Conservation (phyloP, 2,797 vertebrate species). For the Mastacembelus armatus region DNA sequence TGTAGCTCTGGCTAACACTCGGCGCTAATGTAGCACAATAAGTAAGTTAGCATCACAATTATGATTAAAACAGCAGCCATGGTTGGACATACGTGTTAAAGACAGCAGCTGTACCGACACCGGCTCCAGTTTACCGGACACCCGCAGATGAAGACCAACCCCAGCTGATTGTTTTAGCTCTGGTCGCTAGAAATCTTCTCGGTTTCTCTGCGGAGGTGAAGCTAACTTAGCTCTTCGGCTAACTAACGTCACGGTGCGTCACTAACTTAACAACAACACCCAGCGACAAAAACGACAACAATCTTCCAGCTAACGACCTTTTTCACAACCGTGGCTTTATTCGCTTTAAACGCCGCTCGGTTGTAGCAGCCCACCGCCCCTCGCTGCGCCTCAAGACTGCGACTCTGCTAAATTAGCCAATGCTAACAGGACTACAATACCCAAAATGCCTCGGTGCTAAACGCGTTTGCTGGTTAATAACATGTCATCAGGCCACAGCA, state of each 20-base stretch:
- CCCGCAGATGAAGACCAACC: slow-evolving; percentile 11
- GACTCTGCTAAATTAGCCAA: slow-evolving; percentile 46
- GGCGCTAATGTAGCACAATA: no score
- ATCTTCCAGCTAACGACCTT: background rate
- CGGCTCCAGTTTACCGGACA: slow-evolving; percentile 69
- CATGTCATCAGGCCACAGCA: slow-evolving; percentile 22
- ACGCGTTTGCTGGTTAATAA: slow-evolving; percentile 23
- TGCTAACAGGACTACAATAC: slow-evolving; percentile 22
- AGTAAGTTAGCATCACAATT: background rate
- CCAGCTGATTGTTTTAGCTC: slow-evolving; percentile 20
- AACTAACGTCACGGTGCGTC: background rate
- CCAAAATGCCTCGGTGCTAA: background rate
- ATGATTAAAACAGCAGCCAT: background rate
- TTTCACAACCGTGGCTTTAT: background rate
- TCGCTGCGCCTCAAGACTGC: slow-evolving; percentile 69
- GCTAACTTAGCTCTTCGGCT: slow-evolving; percentile 58
- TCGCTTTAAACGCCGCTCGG: background rate
- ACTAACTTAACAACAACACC: background rate
- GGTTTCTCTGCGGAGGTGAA: slow-evolving; percentile 22
- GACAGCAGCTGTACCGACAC: slow-evolving; percentile 46
- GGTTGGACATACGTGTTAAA: slow-evolving; percentile 62
- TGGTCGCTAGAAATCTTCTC: slow-evolving; percentile 13
- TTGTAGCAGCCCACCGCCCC: slow-evolving; percentile 57
- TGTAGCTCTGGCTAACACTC: no score
- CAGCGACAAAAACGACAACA: background rate